Percentiles rank a stretch among this genome's conserved stretches.
Conservation (phyloP, 1,140 invertebrate species). For the Drosophila elegans region DNA sequence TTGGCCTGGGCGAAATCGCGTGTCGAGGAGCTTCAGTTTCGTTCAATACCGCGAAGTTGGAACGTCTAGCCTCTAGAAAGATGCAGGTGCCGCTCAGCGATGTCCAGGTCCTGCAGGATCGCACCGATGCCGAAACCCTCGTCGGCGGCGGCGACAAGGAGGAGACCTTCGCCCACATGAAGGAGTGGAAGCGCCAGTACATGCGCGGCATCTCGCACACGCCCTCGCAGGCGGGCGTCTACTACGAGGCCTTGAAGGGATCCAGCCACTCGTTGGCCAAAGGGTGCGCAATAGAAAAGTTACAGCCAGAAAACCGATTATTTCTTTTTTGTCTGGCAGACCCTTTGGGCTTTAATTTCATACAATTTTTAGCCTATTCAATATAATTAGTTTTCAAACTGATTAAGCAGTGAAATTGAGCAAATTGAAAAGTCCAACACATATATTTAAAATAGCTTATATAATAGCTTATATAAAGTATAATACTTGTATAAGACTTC, state of each 20-base stretch:
- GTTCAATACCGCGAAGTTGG: conserved; percentile 39
- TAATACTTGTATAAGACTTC: no score
- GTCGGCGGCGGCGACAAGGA: conserved; percentile 56
- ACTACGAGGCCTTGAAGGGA: conserved; percentile 80
- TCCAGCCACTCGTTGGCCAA: conserved; percentile 73
- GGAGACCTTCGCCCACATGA: conserved; percentile 62
- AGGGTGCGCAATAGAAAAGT: conserved; percentile 52
- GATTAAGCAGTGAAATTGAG: no score
- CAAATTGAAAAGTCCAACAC: no score
- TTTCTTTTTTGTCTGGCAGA: no score
- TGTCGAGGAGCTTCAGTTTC: conserved; percentile 44
- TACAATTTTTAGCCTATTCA: no score
- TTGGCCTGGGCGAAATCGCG: conserved; percentile 37
- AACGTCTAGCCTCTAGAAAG: conserved; percentile 31
- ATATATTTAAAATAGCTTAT: no score
- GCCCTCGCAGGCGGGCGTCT: conserved; percentile 76
- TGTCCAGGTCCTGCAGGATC: conserved; percentile 70
- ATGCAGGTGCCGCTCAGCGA: conserved; percentile 76
- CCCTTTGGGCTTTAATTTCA: no score
- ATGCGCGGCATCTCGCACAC: conserved; percentile 79
- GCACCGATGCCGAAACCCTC: conserved; percentile 45
- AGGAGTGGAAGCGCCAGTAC: conserved; percentile 75
- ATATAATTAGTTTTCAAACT: no score
- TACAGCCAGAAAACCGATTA: background rate
- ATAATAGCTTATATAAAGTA: no score